A percentile compares a stretch with the other conserved stretches of the same genome.
These are phyloP conservation scores for Orgyia antiqua DNA, from an alignment of 2,888 invertebrate species.

Conservation along the genomic window DNA sequence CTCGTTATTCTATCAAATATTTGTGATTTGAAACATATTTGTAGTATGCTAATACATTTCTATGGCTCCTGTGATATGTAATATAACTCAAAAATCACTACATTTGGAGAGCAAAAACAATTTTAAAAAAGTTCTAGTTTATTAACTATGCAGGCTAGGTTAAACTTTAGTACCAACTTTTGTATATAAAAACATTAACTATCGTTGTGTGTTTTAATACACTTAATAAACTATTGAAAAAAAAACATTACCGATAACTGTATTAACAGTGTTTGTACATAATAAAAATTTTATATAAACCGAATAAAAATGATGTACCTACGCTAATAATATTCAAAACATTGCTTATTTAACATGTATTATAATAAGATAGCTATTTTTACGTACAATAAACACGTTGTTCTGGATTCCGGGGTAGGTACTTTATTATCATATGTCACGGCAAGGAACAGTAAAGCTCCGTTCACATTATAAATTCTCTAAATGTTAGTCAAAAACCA, in stretches of 20 bases:
- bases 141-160: too few relatives aligned
- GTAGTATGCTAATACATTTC: too few relatives aligned
- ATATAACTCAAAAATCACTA: too few relatives aligned
- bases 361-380: conserved; percentile 47
- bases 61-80: too few relatives aligned
- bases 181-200: too few relatives aligned
- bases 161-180: too few relatives aligned
- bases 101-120: too few relatives aligned
- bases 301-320: conserved; percentile 39
- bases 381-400: conserved; percentile 65
- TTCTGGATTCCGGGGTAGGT: conserved; percentile 43
- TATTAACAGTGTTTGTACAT: conserved; percentile 25
- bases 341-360: conserved; percentile 36
- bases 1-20: too few relatives aligned
- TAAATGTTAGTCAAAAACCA: conserved; percentile 35
- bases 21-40: too few relatives aligned
- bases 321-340: conserved; percentile 45
- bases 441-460: conserved; percentile 54
- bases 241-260: conserved; percentile 14
- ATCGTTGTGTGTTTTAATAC: too few relatives aligned
- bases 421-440: conserved; percentile 67
- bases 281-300: conserved; percentile 29
- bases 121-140: too few relatives aligned
- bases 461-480: conserved; percentile 53
- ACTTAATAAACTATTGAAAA: conserved; percentile 17